A percentile compares a stretch with the other conserved stretches of the same genome.
phyloP scores from a whole-genome alignment of 2,797 vertebrate species.

The Xyrichtys novacula region DNA sequence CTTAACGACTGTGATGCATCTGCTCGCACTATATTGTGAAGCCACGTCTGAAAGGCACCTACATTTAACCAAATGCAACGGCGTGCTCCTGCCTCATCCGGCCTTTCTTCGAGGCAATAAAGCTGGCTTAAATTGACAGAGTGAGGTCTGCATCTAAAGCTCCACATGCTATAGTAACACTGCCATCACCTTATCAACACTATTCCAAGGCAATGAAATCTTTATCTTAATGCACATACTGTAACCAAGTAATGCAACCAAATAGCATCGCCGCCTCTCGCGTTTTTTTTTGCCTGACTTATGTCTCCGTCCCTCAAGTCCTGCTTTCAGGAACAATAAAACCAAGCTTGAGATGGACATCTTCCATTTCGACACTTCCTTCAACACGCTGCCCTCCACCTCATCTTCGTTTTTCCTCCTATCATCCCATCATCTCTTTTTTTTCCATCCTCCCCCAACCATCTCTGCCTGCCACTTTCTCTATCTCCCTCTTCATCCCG shows the following conservation, averaged over 20 bases:
- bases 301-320: slow-evolving; percentile 30
- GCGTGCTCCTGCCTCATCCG: slow-evolving; percentile 11
- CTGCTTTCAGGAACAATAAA: slow-evolving; percentile 70
- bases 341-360: slow-evolving; percentile 68
- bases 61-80: slow-evolving; percentile 58
- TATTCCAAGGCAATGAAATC: slow-evolving; percentile 66
- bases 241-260: slow-evolving; percentile 54
- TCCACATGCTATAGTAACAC: slow-evolving; percentile 1
- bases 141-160: slow-evolving; percentile 41
- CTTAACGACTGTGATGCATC: slow-evolving; percentile 56
- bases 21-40: slow-evolving; percentile 39
- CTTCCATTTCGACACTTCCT: slow-evolving; percentile 63
- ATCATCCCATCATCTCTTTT: slow-evolving; percentile 19
- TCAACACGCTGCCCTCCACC: slow-evolving; percentile 54
- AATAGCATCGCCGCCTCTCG: slow-evolving; percentile 55
- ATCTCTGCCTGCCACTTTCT: slow-evolving; percentile 48
- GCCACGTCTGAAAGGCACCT: slow-evolving; percentile 56
- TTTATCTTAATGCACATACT: slow-evolving; percentile 67
- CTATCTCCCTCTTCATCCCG: slow-evolving; percentile 56
- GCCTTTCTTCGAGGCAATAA: slow-evolving; percentile 51
- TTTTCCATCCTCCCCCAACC: slow-evolving; percentile 8
- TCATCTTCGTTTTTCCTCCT: slow-evolving; percentile 47
- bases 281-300: slow-evolving; percentile 61
- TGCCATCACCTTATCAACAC: slow-evolving; percentile 42
- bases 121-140: slow-evolving; percentile 55